A percentile compares a stretch with the other conserved stretches of the same genome.
phyloP scores from a whole-genome alignment of 2,113 vertebrate species.

The Holacanthus passer region DNA sequence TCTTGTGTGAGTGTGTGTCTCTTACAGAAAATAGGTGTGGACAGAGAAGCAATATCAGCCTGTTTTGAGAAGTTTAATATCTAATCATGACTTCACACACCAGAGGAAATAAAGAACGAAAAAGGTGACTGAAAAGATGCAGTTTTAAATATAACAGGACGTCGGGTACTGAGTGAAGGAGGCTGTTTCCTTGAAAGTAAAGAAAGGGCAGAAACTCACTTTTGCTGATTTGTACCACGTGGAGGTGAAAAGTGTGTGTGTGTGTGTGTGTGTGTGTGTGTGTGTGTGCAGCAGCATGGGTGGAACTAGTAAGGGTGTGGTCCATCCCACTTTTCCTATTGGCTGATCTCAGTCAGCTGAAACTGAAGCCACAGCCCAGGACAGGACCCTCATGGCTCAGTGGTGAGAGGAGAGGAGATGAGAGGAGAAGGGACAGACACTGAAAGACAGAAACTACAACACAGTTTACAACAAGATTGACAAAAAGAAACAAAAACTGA shows the following conservation, averaged over 20 bases:
- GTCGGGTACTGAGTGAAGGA: neutral
- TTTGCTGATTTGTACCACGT: conserved; percentile 11
- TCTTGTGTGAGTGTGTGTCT: neutral
- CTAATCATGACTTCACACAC: neutral
- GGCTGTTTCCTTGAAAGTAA: neutral
- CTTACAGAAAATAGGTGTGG: neutral
- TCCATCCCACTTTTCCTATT: conserved; percentile 37
- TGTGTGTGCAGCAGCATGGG: conserved; percentile 17
- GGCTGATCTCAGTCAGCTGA: conserved; percentile 52
- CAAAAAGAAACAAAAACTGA: neutral
- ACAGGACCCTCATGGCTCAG: conserved; percentile 46
- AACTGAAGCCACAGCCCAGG: neutral
- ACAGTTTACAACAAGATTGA: neutral
- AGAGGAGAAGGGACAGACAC: neutral
- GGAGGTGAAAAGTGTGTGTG: neutral
- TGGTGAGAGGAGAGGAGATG: conserved; percentile 13
- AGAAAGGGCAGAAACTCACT: neutral
- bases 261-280: neutral
- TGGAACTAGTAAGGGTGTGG: conserved; percentile 33
- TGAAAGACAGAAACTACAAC: too few species aligned
- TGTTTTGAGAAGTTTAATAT: neutral
- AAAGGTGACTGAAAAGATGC: neutral
- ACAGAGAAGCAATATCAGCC: neutral
- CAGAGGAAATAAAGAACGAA: neutral
- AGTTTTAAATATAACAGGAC: neutral